Conservation (phyloP, 2,888 invertebrate genomes). For the Platycheirus albimanus region DNA sequence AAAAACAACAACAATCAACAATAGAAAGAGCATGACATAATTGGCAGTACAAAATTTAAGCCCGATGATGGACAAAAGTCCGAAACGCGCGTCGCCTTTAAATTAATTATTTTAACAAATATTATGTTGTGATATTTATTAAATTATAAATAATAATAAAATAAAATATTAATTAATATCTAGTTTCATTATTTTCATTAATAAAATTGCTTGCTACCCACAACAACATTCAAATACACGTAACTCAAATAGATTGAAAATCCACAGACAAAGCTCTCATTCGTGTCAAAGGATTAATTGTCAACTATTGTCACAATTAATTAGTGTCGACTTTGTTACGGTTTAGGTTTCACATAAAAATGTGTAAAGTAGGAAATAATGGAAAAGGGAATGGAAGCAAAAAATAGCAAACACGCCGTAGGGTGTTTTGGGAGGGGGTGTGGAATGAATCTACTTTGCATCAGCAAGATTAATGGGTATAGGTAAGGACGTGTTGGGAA, state of each 20-base stretch:
- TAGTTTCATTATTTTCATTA: too few relatives aligned
- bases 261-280: slow-evolving; percentile 54
- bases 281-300: slow-evolving; percentile 63
- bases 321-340: slow-evolving; percentile 50
- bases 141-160: too few relatives aligned
- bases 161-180: too few relatives aligned
- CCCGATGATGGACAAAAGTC: too few relatives aligned
- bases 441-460: slow-evolving; percentile 9
- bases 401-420: background rate
- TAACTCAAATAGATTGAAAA: slow-evolving; percentile 33
- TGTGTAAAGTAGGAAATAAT: slow-evolving; percentile 33
- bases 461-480: slow-evolving; percentile 35
- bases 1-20: too few relatives aligned
- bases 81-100: too few relatives aligned
- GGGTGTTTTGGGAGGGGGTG: background rate
- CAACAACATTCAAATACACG: slow-evolving; percentile 13
- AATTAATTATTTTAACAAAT: too few relatives aligned
- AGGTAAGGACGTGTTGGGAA: background rate
- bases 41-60: too few relatives aligned
- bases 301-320: slow-evolving; percentile 60
- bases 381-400: background rate
- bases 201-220: too few relatives aligned
- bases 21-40: too few relatives aligned
- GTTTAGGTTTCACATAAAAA: slow-evolving; percentile 38
- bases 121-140: too few relatives aligned